These are phyloP conservation scores for Drosophila sp. DNA, from an alignment of 1,140 invertebrate species.

Conservation along the genomic window DNA sequence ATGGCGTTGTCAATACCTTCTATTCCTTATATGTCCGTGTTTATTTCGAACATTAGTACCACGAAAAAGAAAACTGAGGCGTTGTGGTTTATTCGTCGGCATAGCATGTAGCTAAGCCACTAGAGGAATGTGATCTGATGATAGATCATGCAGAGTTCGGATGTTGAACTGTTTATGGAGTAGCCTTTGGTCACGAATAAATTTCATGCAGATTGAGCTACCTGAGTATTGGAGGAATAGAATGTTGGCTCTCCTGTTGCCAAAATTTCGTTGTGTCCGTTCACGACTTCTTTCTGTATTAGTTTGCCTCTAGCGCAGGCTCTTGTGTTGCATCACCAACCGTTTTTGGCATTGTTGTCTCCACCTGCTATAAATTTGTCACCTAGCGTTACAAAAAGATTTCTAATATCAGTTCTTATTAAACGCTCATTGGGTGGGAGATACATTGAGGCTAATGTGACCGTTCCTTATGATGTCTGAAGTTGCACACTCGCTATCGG, in stretches of 20 bases:
- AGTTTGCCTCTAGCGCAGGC: neutral
- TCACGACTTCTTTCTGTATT: neutral
- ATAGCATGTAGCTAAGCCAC: neutral
- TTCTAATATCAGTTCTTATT: too few species aligned
- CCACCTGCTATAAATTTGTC: too few species aligned
- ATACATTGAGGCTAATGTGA: neutral
- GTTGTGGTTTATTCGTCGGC: neutral
- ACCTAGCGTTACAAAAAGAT: too few species aligned
- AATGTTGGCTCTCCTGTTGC: neutral
- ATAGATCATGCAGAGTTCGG: neutral
- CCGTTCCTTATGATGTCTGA: neutral
- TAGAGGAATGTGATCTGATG: neutral
- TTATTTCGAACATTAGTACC: neutral
- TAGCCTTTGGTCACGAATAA: neutral
- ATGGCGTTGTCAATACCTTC: neutral
- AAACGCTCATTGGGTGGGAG: too few species aligned
- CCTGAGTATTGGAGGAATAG: too few species aligned
- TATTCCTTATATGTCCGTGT: neutral
- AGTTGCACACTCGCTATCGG: neutral
- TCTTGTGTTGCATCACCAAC: neutral
- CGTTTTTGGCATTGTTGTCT: neutral
- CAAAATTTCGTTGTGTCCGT: neutral
- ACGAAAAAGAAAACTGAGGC: neutral
- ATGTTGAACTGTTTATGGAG: neutral
- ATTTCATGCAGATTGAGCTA: neutral